Conservation (phyloP, 1,140 invertebrate species). For the Bursaphelenchus mucronatus region DNA sequence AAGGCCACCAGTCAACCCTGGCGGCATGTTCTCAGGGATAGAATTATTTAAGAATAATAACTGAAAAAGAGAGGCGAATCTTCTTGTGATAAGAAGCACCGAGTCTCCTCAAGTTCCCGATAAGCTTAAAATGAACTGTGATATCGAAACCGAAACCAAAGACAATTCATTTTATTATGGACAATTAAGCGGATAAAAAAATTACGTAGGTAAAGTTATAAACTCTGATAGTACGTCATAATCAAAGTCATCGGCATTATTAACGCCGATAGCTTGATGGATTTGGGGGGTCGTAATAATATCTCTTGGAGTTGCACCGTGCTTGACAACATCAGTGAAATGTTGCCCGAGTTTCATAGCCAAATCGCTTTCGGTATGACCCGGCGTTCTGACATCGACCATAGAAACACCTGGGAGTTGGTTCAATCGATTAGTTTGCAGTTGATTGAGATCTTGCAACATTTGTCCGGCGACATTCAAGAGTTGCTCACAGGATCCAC, state of each 20-base stretch:
- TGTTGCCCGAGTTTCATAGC: constrained; percentile 21
- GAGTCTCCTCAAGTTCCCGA: no score
- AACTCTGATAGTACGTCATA: constrained; percentile 35
- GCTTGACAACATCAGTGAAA: constrained; percentile 19
- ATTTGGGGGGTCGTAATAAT: constrained; percentile 15
- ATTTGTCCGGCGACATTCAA: constrained; percentile 10
- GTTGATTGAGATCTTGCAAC: constrained; percentile 26
- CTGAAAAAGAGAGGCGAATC: not conserved
- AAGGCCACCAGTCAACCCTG: not conserved
- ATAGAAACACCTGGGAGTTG: not conserved
- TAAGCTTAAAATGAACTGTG: no score
- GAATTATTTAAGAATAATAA: not conserved
- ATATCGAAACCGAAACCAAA: no score
- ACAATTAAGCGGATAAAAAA: no score
- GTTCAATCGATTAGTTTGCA: constrained; percentile 31
- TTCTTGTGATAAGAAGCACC: constrained; percentile 1
- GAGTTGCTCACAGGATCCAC: constrained; percentile 3
- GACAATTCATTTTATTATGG: no score
- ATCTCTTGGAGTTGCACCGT: constrained; percentile 18
- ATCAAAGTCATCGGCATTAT: constrained; percentile 31
- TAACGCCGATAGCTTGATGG: constrained; percentile 34
- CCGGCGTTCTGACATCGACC: constrained; percentile 12
- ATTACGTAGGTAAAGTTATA: not conserved
- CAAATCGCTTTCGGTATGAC: constrained; percentile 24
- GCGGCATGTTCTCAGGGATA: not conserved